These are phyloP conservation scores for Oophaga sylvatica DNA, from an alignment of 2,797 vertebrate species.

Conservation along the genomic window DNA sequence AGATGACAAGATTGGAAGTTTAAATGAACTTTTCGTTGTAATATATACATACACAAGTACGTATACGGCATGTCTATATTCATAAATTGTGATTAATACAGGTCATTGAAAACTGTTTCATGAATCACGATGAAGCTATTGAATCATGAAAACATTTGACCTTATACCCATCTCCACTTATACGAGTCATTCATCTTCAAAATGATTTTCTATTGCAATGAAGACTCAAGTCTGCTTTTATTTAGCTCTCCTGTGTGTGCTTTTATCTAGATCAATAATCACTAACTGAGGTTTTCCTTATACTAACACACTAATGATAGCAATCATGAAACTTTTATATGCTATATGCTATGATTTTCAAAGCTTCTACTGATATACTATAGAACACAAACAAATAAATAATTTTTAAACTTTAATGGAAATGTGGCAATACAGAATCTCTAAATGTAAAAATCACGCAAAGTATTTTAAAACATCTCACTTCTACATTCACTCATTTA, in stretches of 20 bases:
- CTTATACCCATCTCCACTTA: conserved; percentile 33
- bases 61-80: background rate
- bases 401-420: background rate
- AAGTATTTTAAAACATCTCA: background rate
- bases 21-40: too few species aligned
- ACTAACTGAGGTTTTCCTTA: background rate
- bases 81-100: conserved; percentile 4
- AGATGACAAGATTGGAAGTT: too few species aligned
- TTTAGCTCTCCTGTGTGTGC: conserved; percentile 18
- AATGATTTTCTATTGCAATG: conserved; percentile 40
- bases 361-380: background rate
- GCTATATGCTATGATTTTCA: background rate
- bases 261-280: conserved; percentile 35
- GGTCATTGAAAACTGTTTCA: conserved; percentile 14
- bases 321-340: background rate
- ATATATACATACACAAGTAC: background rate
- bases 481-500: background rate
- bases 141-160: conserved; percentile 35
- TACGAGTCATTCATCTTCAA: conserved; percentile 45
- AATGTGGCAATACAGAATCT: background rate
- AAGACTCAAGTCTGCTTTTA: conserved; percentile 23
- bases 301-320: background rate
- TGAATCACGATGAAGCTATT: background rate
- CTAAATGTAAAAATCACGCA: background rate
- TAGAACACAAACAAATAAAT: background rate